Evolutionary conservation across 2,888 invertebrate genomes (phyloP), one percentile per base, ranked within the genome.

Genomic region (Agrotis segetum): DNA sequence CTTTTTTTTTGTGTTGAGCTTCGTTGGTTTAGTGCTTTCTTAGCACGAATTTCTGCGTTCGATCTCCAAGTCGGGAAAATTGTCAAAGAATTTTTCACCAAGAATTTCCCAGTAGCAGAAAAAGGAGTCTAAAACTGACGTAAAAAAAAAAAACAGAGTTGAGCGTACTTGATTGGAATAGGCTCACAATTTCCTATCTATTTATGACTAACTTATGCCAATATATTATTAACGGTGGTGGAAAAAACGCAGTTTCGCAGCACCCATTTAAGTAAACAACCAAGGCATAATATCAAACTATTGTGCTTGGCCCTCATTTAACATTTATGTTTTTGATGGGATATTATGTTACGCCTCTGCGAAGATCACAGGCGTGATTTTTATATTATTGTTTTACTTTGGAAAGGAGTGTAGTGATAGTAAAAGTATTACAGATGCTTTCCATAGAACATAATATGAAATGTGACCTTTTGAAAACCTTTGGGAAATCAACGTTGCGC

Each of bases 381-480:
- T 34, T 56, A n/a, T 3, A 3, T 0, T 46, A 40, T 40, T 40
- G 40, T 34, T 59, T 59, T n/a, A 14, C 6, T 44, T 14, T 4
- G 9, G 14, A 24, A 46, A 78, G 44, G 24, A 49, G 44, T 62
- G 40, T 29, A 49, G 34, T 60, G 29, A 56, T 21, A 60, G 14
- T 46, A 61, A 69, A 69, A 77, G 24, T 77, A 70, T 61, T 69
- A 56, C 53, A 55, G 46, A 50, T 61, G 40, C 56, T 78, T 58
- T 61, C 50, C 56, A 50, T 58, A 46, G 19, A 60, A 60, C 34
- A 55, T 79, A 50, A 60, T 72, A 64, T 79, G 73, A 79, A 79
- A 79, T 75, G 79, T 72, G 59, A 79, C 79, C 73, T 75, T 71
- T 72, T 59, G 49, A 60, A 79, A 55, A 49, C 75, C 75, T 55